Conservation (phyloP, 2,888 invertebrate genomes). For the Willowsia nigromaculata region DNA sequence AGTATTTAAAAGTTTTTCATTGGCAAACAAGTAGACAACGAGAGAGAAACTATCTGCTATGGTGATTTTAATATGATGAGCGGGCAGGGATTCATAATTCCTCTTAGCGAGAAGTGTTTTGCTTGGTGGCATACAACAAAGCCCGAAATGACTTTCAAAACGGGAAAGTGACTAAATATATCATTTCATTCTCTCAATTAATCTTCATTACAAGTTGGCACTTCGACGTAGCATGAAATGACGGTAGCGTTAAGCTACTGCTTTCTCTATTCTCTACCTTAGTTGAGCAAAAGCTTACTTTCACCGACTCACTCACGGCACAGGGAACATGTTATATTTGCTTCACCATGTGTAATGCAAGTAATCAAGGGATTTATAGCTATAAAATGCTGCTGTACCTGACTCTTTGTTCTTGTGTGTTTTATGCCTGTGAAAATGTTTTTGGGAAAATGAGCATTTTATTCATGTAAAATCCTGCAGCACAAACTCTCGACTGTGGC, state of each 20-base stretch:
- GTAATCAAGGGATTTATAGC: neutral
- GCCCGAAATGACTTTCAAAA: neutral
- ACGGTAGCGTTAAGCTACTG: neutral
- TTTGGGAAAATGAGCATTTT: too few relatives aligned
- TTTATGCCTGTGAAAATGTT: too few relatives aligned
- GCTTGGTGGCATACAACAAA: slow-evolving; percentile 6
- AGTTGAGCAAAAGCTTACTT: neutral
- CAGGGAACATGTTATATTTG: neutral
- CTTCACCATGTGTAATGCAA: neutral
- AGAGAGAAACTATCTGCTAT: neutral
- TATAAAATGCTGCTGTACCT: neutral
- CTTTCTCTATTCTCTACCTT: neutral
- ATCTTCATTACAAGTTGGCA: slow-evolving; percentile 63
- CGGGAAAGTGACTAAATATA: slow-evolving; percentile 18
- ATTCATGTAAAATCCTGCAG: neutral
- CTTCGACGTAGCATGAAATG: slow-evolving; percentile 40
- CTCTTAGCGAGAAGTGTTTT: neutral
- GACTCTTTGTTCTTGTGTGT: too few relatives aligned
- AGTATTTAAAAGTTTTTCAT: neutral
- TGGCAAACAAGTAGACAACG: neutral
- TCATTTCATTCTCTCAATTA: slow-evolving; percentile 61
- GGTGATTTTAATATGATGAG: neutral
- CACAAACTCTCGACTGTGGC: neutral
- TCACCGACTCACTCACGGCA: neutral
- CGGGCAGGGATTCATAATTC: neutral